Conservation (phyloP, 2,888 invertebrate species). For the Thecophora atra region DNA sequence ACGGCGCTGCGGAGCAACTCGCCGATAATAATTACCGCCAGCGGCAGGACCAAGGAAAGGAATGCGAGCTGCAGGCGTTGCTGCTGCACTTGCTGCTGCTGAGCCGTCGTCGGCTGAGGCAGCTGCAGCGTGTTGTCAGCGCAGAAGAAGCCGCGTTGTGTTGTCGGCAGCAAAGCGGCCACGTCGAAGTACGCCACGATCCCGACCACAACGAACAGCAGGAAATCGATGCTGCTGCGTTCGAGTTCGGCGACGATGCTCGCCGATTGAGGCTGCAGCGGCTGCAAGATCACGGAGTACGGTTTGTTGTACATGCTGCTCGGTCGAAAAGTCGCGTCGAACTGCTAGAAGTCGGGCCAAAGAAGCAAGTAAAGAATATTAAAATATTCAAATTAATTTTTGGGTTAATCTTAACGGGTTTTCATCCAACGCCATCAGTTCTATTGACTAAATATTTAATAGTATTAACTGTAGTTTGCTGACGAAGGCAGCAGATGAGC, state of each 20-base stretch:
- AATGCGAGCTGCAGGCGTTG: slow-evolving; percentile 45
- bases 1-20: slow-evolving; percentile 70
- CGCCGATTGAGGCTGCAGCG: background rate
- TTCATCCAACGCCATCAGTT: too few species aligned
- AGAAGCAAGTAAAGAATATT: too few species aligned
- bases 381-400: too few species aligned
- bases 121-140: slow-evolving; percentile 56
- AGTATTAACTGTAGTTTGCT: too few species aligned
- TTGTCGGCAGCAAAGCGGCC: slow-evolving; percentile 52
- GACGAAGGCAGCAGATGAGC: too few species aligned
- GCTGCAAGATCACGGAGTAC: slow-evolving; percentile 1
- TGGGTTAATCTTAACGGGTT: too few species aligned
- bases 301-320: slow-evolving; percentile 26
- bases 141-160: slow-evolving; percentile 59
- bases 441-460: too few species aligned
- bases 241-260: background rate
- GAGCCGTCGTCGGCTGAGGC: slow-evolving; percentile 44
- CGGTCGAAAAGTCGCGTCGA: background rate
- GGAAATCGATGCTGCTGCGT: slow-evolving; percentile 55
- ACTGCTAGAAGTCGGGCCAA: background rate
- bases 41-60: slow-evolving; percentile 51
- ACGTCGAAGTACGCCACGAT: slow-evolving; percentile 53
- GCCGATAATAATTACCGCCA: slow-evolving; percentile 52
- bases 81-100: slow-evolving; percentile 45
- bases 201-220: slow-evolving; percentile 52